These are phyloP conservation scores for Acrobasis repandana DNA, from an alignment of 2,888 invertebrate species.

Conservation along the genomic window DNA sequence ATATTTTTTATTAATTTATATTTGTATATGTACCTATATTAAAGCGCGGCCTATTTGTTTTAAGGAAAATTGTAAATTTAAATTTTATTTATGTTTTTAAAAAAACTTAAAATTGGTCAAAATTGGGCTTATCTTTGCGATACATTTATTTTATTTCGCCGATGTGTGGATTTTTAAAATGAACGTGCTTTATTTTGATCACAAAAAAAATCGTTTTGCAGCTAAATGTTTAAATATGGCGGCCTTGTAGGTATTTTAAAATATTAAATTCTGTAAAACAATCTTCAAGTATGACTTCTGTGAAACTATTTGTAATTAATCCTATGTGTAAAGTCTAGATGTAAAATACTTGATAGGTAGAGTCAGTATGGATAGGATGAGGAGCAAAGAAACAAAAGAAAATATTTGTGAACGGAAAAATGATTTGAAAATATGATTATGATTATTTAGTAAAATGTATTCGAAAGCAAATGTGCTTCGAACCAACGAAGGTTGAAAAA, in stretches of 20 bases:
- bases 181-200: too few species aligned
- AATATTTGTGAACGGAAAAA: too few species aligned
- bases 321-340: background rate
- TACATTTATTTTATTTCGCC: too few species aligned
- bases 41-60: conserved; percentile 10
- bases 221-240: conserved; percentile 2
- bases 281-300: background rate
- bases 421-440: too few species aligned
- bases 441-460: too few species aligned
- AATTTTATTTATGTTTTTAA: background rate
- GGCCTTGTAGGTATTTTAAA: conserved; percentile 10
- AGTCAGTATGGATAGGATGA: background rate
- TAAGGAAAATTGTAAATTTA: background rate
- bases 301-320: background rate
- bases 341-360: background rate
- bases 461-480: too few species aligned
- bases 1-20: conserved; percentile 21
- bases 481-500: too few species aligned
- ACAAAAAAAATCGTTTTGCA: background rate
- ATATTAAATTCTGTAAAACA: background rate
- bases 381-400: background rate
- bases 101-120: background rate
- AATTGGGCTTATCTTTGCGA: too few species aligned
- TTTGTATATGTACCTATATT: conserved; percentile 22
- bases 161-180: too few species aligned